A percentile compares a stretch with the other conserved stretches of the same genome.
Conservation (phyloP, 2,797 vertebrate genomes). For the Enteromius viviparus region DNA sequence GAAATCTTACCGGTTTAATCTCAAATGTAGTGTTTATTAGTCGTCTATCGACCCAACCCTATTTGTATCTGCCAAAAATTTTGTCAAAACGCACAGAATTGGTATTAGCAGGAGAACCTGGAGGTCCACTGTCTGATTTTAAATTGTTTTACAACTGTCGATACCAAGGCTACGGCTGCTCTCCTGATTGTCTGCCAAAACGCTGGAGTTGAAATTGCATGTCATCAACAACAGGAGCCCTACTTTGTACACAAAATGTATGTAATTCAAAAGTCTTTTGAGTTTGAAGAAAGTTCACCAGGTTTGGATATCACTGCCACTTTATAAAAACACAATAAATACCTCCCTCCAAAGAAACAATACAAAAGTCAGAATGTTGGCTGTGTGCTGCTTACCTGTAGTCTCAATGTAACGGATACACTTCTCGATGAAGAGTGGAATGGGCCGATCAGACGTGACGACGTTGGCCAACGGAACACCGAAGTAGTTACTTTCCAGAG, state of each 20-base stretch:
- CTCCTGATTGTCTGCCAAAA: too few species aligned
- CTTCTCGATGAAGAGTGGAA: slow-evolving; percentile 93
- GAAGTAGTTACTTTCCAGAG: slow-evolving; percentile 94
- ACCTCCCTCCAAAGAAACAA: background rate
- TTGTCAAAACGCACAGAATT: too few species aligned
- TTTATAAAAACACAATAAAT: background rate
- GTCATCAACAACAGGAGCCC: too few species aligned
- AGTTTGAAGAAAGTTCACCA: background rate
- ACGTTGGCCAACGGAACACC: slow-evolving; percentile 86
- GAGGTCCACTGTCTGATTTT: too few species aligned
- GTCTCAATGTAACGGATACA: slow-evolving; percentile 95
- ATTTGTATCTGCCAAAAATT: too few species aligned
- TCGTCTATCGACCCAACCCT: too few species aligned
- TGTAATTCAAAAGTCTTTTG: background rate
- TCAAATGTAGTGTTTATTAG: too few species aligned
- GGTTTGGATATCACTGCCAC: background rate
- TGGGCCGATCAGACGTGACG: slow-evolving; percentile 85
- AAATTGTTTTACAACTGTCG: too few species aligned
- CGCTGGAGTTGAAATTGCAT: too few species aligned
- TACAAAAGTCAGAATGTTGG: background rate
- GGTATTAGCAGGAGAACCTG: too few species aligned
- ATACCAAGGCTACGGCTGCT: too few species aligned
- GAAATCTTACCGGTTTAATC: too few species aligned
- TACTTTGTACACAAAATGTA: background rate
- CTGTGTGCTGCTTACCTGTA: slow-evolving; percentile 78